phyloP scores from a whole-genome alignment of 2,888 invertebrate species.

The Drosophila peninsularis region DNA sequence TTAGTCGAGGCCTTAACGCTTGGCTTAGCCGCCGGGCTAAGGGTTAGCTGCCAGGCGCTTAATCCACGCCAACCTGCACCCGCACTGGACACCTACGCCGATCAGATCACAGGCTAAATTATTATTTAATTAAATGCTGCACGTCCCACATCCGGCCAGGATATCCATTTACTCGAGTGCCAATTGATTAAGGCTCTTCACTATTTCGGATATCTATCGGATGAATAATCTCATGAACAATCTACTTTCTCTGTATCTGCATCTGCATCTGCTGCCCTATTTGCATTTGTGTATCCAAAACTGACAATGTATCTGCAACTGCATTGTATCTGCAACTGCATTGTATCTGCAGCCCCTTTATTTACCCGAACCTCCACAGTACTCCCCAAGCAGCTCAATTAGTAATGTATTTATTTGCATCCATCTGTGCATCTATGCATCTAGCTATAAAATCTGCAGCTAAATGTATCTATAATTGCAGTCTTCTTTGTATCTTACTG shows the following conservation, averaged over 20 bases:
- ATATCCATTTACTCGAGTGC: neutral
- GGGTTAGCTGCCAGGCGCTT: conserved; percentile 48
- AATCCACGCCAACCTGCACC: conserved; percentile 55
- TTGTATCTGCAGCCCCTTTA: neutral
- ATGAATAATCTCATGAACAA: neutral
- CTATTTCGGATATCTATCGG: neutral
- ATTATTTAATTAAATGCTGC: conserved; percentile 65
- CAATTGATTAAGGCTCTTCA: neutral
- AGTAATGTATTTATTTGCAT: too few relatives aligned
- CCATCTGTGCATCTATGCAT: too few relatives aligned
- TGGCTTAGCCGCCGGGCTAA: conserved; percentile 53
- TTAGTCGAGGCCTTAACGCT: conserved; percentile 57
- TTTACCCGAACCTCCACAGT: neutral
- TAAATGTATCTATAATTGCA: too few relatives aligned
- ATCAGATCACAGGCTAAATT: conserved; percentile 32
- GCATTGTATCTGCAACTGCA: neutral
- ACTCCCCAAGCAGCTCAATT: neutral
- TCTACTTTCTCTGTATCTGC: neutral
- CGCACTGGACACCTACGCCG: conserved; percentile 3
- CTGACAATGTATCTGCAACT: neutral
- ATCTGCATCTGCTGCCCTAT: neutral
- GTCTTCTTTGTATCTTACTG: too few relatives aligned
- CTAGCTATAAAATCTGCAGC: too few relatives aligned
- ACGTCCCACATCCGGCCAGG: conserved; percentile 35
- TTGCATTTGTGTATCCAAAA: neutral